Base-by-base conservation (phyloP, 2,888 invertebrate species). In the Leptopterna dolabrata region DNA sequence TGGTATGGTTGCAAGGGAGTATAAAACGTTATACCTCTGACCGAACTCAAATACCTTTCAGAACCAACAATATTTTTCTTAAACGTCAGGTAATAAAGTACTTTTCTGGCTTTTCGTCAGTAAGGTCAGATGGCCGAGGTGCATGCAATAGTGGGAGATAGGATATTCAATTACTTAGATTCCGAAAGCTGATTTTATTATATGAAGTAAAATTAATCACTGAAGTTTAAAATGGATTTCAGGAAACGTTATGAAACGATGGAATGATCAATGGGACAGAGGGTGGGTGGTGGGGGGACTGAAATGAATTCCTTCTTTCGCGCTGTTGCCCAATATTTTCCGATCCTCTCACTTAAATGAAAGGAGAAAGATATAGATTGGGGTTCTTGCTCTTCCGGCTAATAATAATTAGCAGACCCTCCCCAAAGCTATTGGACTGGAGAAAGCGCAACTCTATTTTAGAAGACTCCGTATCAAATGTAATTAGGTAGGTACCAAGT, bases 161-260 rank as follows among this genome's bases (percentile, higher is more conserved):
- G 16, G 73, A 41, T 1, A 36, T 73, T 41, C 30, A 73, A 73
- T 73, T 16, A 73, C 30, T 24, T 16, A 30, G 73, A 73, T 19
- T 45, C 45, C 78, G 45, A 24, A 45, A 45, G 45, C 78, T n/a
- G 78, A 45, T 24, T 78, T 78, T 78, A 78, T 78, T n/a, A 78
- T 7, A 29, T 24, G 29, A 45, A 76, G 76, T 76, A 78, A 45
- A 78, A 45, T 43, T 78, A 47, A 45, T 78, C 47, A 78, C 45
- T 45, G 41, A 78, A 78, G 78, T 45, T 78, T 45, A 78, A 78
- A 45, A 78, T 78, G 24, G 45, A 78, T 45, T 78, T 73, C 73
- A 36, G 41, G 30, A 19, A 11, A 73, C 16, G 73, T 7, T 24
- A 63, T 63, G 73, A 41, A 73, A 73, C 16, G 41, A 29, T 16